Base-by-base conservation (phyloP, 1,140 invertebrate species). In the Delia radicum region DNA sequence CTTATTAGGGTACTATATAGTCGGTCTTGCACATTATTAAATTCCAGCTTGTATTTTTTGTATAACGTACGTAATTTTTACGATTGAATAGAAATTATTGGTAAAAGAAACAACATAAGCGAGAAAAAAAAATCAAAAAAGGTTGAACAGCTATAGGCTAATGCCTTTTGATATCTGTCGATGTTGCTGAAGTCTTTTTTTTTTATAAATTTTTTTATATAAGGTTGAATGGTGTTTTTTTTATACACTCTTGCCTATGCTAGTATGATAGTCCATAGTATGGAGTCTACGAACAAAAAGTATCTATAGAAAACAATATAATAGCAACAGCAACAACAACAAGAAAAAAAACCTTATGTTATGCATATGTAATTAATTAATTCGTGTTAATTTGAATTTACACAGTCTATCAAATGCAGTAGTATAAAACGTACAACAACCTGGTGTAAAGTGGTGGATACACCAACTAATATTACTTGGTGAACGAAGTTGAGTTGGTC, bases 371-470 rank as follows among this genome's bases (percentile, higher is more conserved):
- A 74, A 74, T 74, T 74, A 74, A 74, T 74, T 74, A 74, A 74
- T 74, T 74, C 73, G 73, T 62, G 73, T 74, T 74, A 74, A 74
- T 74, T 74, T 74, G 73, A 74, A 74, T 74, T 74, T 74, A 69
- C 65, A 69, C 65, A 69, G 65, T 33, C 65, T 33, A 69, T 69
- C 65, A 33, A 31, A 69, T 69, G 29, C 65, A 37, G 29, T 69
- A 33, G n/a, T n/a, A n/a, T n/a, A n/a, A n/a, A n/a, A n/a, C n/a
- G n/a, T n/a, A n/a, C n/a, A n/a, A n/a, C n/a, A n/a, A n/a, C n/a
- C n/a, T n/a, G n/a, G n/a, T n/a, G n/a, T n/a, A n/a, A n/a, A n/a
- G n/a, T n/a, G n/a, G n/a, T n/a, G n/a, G n/a, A n/a, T n/a, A n/a
- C n/a, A n/a, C n/a, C n/a, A n/a, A n/a, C n/a, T n/a, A n/a, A n/a